Evolutionary conservation across 2,888 invertebrate species (phyloP).

Genomic region (Chrysolina oricalcia): DNA sequence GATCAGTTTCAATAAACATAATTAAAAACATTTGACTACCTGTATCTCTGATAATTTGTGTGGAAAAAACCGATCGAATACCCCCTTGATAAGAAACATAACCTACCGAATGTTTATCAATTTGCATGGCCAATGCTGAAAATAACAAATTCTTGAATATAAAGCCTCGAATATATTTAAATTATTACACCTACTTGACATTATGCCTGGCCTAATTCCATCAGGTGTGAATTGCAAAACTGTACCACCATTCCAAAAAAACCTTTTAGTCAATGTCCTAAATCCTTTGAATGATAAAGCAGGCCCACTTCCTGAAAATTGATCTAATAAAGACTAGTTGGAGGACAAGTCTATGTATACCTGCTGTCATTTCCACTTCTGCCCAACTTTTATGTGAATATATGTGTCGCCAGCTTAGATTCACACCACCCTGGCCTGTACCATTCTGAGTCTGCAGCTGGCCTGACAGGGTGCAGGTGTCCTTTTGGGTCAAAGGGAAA

Average conservation of each 20-base stretch:
- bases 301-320: conserved; percentile 79
- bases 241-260: conserved; percentile 85
- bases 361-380: conserved; percentile 89
- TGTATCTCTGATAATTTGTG: conserved; percentile 86
- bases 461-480: conserved; percentile 89
- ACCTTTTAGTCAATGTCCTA: conserved; percentile 81
- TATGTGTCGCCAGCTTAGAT: conserved; percentile 83
- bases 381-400: conserved; percentile 90
- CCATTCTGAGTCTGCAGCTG: conserved; percentile 91
- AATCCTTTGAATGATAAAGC: conserved; percentile 86
- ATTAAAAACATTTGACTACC: conserved; percentile 69
- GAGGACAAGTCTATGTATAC: conserved; percentile 65
- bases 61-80: conserved; percentile 84
- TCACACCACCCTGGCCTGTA: conserved; percentile 86
- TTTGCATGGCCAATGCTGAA: conserved; percentile 86
- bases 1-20: background rate
- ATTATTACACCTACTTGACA: conserved; percentile 78
- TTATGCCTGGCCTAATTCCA: conserved; percentile 84
- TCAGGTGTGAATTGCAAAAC: conserved; percentile 84
- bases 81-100: conserved; percentile 89
- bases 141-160: conserved; percentile 45
- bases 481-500: conserved; percentile 89
- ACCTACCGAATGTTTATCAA: conserved; percentile 91
- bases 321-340: background rate
- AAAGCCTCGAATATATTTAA: background rate